Conservation (phyloP, 2,113 vertebrate species). For the Eidolon helvum region DNA sequence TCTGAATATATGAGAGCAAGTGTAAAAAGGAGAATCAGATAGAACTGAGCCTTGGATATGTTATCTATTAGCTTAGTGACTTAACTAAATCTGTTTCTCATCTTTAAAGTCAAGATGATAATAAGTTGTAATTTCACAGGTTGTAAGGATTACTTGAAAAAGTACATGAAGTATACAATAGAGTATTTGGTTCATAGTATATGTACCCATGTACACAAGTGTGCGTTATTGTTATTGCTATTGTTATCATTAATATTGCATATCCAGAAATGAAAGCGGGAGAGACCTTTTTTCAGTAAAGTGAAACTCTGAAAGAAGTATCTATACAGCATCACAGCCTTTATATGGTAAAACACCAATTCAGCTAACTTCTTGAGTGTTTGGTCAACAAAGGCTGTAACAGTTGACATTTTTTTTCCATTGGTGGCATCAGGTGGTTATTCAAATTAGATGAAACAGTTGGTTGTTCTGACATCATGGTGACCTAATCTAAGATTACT, state of each 20-base stretch:
- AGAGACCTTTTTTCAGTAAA: background rate
- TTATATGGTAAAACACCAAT: background rate
- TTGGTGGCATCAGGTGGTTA: conserved; percentile 30
- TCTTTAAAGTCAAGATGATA: background rate
- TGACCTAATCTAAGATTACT: background rate
- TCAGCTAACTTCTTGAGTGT: background rate
- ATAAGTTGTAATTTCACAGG: background rate
- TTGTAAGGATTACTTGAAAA: background rate
- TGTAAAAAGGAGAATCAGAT: background rate
- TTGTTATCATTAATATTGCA: background rate
- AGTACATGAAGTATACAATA: background rate
- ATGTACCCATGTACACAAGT: background rate
- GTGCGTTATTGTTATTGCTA: background rate
- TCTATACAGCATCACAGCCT: background rate
- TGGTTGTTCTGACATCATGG: conserved; percentile 36
- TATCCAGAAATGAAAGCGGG: background rate
- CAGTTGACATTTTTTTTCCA: background rate
- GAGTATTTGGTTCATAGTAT: background rate
- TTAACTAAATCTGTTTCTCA: background rate
- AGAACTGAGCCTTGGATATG: background rate
- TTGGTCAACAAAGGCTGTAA: conserved; percentile 16
- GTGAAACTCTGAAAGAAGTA: background rate
- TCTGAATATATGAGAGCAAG: fast-evolving
- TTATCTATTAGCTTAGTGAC: background rate
- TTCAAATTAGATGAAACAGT: conserved; percentile 43